These are phyloP conservation scores for Dicentrarchus labrax DNA, from an alignment of 2,113 vertebrate species.

Conservation along the genomic window DNA sequence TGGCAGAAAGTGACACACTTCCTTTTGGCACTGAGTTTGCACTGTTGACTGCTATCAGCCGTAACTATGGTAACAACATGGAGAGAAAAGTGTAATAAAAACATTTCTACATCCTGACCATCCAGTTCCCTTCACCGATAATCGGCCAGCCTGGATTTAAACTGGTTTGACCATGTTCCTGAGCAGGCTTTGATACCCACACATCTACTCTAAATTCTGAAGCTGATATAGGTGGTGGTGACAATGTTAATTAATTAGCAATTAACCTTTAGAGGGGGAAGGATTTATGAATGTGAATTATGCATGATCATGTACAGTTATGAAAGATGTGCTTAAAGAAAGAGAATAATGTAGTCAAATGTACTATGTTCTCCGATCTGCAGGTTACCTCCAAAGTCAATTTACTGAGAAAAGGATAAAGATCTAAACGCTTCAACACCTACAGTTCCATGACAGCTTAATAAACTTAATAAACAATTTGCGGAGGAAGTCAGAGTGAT, in stretches of 20 bases:
- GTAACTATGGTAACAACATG: not conserved
- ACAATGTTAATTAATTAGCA: not conserved
- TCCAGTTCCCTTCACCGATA: not conserved
- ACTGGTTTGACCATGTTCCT: not conserved
- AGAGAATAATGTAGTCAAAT: too few relatives aligned
- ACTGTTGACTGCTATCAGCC: not conserved
- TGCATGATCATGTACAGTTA: not conserved
- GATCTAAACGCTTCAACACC: too few relatives aligned
- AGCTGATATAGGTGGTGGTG: not conserved
- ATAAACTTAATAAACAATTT: too few relatives aligned
- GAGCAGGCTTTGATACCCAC: not conserved
- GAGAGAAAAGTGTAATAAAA: not conserved
- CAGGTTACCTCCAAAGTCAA: too few relatives aligned
- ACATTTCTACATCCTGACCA: not conserved
- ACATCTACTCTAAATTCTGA: not conserved
- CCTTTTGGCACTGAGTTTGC: not conserved
- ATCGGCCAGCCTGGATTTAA: not conserved
- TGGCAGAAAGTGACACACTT: not conserved
- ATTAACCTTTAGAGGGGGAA: not conserved
- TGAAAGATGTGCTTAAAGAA: not conserved
- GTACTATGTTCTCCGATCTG: too few relatives aligned
- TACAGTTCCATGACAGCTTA: too few relatives aligned
- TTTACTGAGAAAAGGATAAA: too few relatives aligned
- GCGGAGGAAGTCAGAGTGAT: not conserved
- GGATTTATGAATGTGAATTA: not conserved